phyloP scores from a whole-genome alignment of 37 sponge, comb jelly and placozoan species.

The Corticium candelabrum region DNA sequence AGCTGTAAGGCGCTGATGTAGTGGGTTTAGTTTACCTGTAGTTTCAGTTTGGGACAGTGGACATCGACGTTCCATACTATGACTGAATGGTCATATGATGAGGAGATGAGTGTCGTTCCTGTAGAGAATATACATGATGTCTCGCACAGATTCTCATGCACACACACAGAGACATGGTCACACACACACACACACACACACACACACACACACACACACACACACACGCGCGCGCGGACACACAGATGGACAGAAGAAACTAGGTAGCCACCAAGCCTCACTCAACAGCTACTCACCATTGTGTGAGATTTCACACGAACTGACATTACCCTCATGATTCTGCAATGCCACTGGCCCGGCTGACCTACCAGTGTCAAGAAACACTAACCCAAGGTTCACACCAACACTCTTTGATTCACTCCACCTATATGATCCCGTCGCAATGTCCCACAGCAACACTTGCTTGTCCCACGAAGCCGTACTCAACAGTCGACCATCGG shows the following conservation, averaged over 20 bases:
- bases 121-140: too few relatives aligned
- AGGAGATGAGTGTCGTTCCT: constrained; percentile 11
- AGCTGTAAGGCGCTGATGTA: too few relatives aligned
- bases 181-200: too few relatives aligned
- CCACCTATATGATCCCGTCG: constrained; percentile 57
- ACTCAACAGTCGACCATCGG: constrained; percentile 39
- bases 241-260: too few relatives aligned
- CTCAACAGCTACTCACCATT: too few relatives aligned
- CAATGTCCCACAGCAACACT: constrained; percentile 53
- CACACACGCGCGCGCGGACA: too few relatives aligned
- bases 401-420: neutral
- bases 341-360: constrained; percentile 49
- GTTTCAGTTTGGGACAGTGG: constrained; percentile 10
- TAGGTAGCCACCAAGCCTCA: too few relatives aligned
- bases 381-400: neutral
- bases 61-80: constrained; percentile 41
- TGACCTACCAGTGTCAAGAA: constrained; percentile 10
- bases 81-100: constrained; percentile 50
- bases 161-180: too few relatives aligned
- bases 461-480: constrained; percentile 76
- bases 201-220: too few relatives aligned
- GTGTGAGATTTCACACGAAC: constrained; percentile 52
- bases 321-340: constrained; percentile 87
- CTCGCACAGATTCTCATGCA: too few relatives aligned
- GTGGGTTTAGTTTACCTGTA: too few relatives aligned